Percentiles rank a stretch among this genome's conserved stretches.
These are phyloP conservation scores for Chaunax sp. DNA, from an alignment of 2,797 vertebrate genomes.

Conservation along the genomic window DNA sequence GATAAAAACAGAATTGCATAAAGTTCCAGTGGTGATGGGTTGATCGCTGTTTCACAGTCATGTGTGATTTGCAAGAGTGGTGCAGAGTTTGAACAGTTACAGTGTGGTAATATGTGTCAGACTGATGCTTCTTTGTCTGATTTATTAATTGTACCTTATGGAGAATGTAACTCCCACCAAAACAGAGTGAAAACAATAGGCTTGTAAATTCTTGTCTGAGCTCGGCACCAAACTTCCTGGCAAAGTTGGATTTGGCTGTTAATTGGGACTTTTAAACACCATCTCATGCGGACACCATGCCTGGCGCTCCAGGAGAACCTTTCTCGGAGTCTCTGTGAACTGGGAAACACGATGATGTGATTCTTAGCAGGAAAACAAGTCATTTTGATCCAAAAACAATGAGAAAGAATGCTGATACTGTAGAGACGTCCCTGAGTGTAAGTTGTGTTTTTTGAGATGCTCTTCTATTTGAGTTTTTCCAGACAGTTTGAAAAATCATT, in stretches of 20 bases:
- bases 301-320: slow-evolving; percentile 18
- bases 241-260: slow-evolving; percentile 63
- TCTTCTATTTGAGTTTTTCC: neutral
- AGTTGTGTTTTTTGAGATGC: neutral
- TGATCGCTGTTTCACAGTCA: neutral
- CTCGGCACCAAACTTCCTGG: slow-evolving; percentile 65
- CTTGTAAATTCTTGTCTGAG: slow-evolving; percentile 74
- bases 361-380: slow-evolving; percentile 5
- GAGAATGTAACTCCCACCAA: slow-evolving; percentile 42
- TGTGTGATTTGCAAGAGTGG: slow-evolving; percentile 25
- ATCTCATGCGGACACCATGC: slow-evolving; percentile 36
- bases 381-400: slow-evolving; percentile 4
- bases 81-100: slow-evolving; percentile 18
- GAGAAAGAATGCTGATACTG: neutral
- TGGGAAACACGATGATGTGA: slow-evolving; percentile 13
- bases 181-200: slow-evolving; percentile 73
- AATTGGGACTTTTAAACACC: slow-evolving; percentile 64
- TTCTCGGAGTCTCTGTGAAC: slow-evolving; percentile 24
- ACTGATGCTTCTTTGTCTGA: slow-evolving; percentile 36
- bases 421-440: neutral
- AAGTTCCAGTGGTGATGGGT: neutral
- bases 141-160: slow-evolving; percentile 60
- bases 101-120: slow-evolving; percentile 22
- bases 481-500: slow-evolving; percentile 27
- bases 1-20: slow-evolving; percentile 1